Base-by-base conservation (phyloP, 2,797 vertebrate genomes). In the Arremon brunneinucha region DNA sequence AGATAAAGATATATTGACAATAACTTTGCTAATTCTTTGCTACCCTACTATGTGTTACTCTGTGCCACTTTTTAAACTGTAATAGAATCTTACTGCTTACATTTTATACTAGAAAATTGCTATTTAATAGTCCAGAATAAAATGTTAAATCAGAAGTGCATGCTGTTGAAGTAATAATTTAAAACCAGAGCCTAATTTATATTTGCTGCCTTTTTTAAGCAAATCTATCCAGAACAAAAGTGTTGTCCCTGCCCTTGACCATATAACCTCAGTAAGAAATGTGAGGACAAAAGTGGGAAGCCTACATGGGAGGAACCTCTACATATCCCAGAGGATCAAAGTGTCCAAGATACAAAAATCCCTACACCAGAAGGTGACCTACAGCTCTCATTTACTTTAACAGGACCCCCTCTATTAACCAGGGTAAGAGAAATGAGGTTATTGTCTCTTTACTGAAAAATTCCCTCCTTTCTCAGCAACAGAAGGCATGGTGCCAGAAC, bases 201-300 rank as follows among this genome's bases (percentile, higher is more conserved):
- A 21, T 52, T 77, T 77, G 8, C 10, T 65, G 27, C 6, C 41
- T 44, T 80, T 90, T 85, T 20, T 1, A 57, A 47, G 35, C 9
- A 80, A 63, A 59, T 34, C 24, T 62, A 8, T 32, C 46, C 19
- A 37, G 21, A 83, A 62, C 9, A 72, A 50, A 19, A 72, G 30
- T 1, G 1, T n/a, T 19, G 14, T 49, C 28, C 8, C n/a, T 53
- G n/a, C 8, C 56, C 16, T 18, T 7, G 27, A 8, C 17, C 1
- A 1, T 49, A 72, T 6, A 79, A n/a, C 4, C 32, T 52, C 17
- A 68, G 6, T 15, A 53, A 71, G 19, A 85, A 90, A 64, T 11
- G 1, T 2, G 1, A 82, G 46, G 24, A 46, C 22, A 52, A 30
- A 87, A 62, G 15, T 17, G 4, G 10, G 14, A 93, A 82, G 12